Evolutionary conservation across 2,113 vertebrate genomes (phyloP).

Genomic region (Carettochelys insculpta): DNA sequence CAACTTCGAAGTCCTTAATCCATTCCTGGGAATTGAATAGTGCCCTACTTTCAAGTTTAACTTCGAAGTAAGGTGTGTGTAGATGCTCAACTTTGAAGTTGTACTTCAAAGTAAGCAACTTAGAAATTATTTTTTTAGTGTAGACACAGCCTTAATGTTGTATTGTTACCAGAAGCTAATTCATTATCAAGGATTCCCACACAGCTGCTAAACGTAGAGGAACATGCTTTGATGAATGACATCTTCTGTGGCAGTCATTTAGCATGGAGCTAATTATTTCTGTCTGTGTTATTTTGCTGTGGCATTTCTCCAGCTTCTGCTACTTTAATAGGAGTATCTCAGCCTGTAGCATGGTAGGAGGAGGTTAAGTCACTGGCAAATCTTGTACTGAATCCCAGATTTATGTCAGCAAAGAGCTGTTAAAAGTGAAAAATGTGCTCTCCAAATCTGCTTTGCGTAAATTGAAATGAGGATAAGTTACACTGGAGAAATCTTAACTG

Average conservation of each 20-base stretch:
- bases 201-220: neutral
- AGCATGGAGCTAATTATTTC: slow-evolving; percentile 42
- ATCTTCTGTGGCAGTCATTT: neutral
- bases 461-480: neutral
- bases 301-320: slow-evolving; percentile 37
- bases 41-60: too few relatives aligned
- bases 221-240: neutral
- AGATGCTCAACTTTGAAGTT: too few relatives aligned
- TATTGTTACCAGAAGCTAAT: slow-evolving; percentile 18
- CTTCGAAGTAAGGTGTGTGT: too few relatives aligned
- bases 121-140: too few relatives aligned
- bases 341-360: neutral
- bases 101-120: too few relatives aligned
- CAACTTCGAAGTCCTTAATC: too few relatives aligned
- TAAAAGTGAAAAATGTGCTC: slow-evolving; percentile 9
- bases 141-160: too few relatives aligned
- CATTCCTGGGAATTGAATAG: too few relatives aligned
- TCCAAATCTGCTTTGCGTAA: neutral
- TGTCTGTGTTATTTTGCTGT: slow-evolving; percentile 36
- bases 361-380: slow-evolving; percentile 41
- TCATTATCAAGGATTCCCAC: slow-evolving; percentile 39
- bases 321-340: slow-evolving; percentile 14
- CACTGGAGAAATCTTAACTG: neutral
- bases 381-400: slow-evolving; percentile 28
- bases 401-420: slow-evolving; percentile 42